A percentile compares a stretch with the other conserved stretches of the same genome.
phyloP scores from a whole-genome alignment of 2,888 invertebrate species.

The Mimas tiliae region DNA sequence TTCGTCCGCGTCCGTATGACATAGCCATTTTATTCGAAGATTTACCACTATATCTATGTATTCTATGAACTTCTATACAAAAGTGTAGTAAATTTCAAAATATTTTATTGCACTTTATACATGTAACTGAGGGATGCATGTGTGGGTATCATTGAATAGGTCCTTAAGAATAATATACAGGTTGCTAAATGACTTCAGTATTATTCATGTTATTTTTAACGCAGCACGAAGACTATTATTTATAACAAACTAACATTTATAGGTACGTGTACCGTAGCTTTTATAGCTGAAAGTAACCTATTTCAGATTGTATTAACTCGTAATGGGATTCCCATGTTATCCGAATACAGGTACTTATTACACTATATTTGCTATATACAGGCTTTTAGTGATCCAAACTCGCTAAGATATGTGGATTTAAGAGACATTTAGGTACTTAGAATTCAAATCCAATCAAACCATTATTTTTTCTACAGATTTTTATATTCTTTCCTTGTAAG shows the following conservation, averaged over 20 bases:
- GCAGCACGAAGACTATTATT: not conserved
- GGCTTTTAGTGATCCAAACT: constrained; percentile 11
- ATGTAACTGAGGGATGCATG: too few relatives aligned
- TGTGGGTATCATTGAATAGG: not conserved
- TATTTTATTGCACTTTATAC: too few relatives aligned
- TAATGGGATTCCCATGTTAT: constrained; percentile 24
- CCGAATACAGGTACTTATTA: constrained; percentile 16
- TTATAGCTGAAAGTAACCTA: constrained; percentile 7
- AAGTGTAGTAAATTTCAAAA: too few relatives aligned
- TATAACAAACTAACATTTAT: not conserved
- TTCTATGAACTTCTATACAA: too few relatives aligned
- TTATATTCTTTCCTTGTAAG: too few relatives aligned
- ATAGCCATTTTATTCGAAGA: too few relatives aligned
- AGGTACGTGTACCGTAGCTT: constrained; percentile 5
- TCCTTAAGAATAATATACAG: too few relatives aligned
- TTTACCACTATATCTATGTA: too few relatives aligned
- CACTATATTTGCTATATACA: constrained; percentile 10
- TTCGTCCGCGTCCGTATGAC: too few relatives aligned
- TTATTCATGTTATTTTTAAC: not conserved
- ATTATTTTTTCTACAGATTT: too few relatives aligned
- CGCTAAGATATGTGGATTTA: constrained; percentile 2
- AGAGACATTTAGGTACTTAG: too few relatives aligned
- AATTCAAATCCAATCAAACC: not conserved
- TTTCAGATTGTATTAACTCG: constrained; percentile 15
- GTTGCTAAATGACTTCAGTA: too few relatives aligned